Conservation (phyloP, 1,140 invertebrate genomes). For the Heliconius eleuchia region DNA sequence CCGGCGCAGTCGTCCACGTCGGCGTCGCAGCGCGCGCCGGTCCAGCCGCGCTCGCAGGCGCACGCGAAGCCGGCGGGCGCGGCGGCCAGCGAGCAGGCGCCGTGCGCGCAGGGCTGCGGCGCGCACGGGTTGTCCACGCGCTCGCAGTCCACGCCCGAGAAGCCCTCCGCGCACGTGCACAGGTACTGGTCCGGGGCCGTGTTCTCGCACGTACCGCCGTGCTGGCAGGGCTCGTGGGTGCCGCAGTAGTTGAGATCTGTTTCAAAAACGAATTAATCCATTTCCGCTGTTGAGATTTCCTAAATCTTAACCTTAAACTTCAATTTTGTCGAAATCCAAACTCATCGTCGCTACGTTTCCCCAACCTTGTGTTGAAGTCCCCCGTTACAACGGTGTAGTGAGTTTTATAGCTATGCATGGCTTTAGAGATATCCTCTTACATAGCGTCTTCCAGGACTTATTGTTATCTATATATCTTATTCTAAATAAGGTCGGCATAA, state of each 20-base stretch:
- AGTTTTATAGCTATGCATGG: no score
- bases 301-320: no score
- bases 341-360: no score
- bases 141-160: slow-evolving; percentile 95
- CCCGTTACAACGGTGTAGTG: no score
- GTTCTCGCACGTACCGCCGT: slow-evolving; percentile 97
- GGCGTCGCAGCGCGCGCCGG: slow-evolving; percentile 88
- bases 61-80: slow-evolving; percentile 85
- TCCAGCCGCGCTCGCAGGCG: slow-evolving; percentile 92
- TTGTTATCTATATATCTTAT: no score
- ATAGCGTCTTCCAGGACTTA: no score
- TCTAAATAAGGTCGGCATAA: no score
- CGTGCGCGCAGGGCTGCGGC: slow-evolving; percentile 93
- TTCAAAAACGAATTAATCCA: not conserved
- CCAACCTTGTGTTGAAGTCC: no score
- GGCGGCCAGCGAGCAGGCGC: slow-evolving; percentile 84
- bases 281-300: no score
- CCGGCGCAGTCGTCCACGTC: slow-evolving; percentile 84
- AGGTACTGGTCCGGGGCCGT: slow-evolving; percentile 95
- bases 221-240: slow-evolving; percentile 96
- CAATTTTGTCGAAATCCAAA: no score
- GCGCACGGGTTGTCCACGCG: slow-evolving; percentile 95
- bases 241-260: slow-evolving; percentile 98
- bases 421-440: no score
- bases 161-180: slow-evolving; percentile 95